Evolutionary conservation across 1,140 invertebrate genomes (phyloP), one percentile per base, ranked within the genome.

Genomic region (Aphelenchoides fujianensis): DNA sequence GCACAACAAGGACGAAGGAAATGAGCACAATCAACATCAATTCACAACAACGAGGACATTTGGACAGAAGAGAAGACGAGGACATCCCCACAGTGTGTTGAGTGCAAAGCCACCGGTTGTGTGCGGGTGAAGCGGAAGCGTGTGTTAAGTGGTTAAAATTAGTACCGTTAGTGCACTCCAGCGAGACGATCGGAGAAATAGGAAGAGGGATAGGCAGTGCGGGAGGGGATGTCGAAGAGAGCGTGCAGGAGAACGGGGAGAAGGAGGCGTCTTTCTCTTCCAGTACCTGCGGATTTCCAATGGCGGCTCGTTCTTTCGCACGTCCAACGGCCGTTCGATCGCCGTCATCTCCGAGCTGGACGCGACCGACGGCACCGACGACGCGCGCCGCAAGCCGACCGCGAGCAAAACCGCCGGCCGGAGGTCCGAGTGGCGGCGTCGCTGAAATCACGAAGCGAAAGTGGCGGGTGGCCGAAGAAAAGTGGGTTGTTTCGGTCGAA

Each of bases 401-500:
- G 41, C 41, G 12, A 12, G n/a, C n/a, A n/a, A n/a, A 23, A 48
- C 41, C 12, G 27, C n/a, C 59, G n/a, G 59, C 59, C 16, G 31
- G 27, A 31, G n/a, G 36, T 61, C n/a, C 59, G 59, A 61, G 2
- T 19, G 36, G 30, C 59, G 1, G 30, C 1, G 31, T 30, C 27
- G 31, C 59, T 61, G n/a, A 61, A n/a, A 61, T 30, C 59, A 61
- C 59, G 27, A 61, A 61, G 59, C 59, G 59, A 61, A 48, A 48
- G 41, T 48, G 41, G 41, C 41, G 12, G 41, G 23, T 48, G 23
- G 41, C n/a, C n/a, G 41, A 48, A 48, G 41, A 48, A 48, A 48
- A 48, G 12, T 48, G 41, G 12, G 12, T 48, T 16, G 41, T 48
- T 48, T 48, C n/a, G n/a, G n/a, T 48, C 41, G 41, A 48, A 48